Evolutionary conservation across 1,140 invertebrate genomes (phyloP).

Genomic region (Tetragnatha versicolor): DNA sequence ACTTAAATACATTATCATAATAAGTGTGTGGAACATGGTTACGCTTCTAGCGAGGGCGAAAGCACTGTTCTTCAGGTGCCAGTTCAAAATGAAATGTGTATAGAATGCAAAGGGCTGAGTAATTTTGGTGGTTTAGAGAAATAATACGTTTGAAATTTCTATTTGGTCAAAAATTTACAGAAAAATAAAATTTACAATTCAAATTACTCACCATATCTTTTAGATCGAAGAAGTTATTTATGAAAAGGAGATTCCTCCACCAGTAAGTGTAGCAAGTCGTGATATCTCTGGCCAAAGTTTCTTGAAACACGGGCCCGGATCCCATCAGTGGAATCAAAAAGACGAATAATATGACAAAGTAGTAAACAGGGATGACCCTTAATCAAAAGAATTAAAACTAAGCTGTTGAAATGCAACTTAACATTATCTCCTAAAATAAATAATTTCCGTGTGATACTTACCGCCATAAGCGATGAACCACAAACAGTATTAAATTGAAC

Average conservation of each 20-base stretch:
- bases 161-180: background rate
- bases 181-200: background rate
- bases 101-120: no score
- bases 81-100: no score
- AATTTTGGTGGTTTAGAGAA: no score
- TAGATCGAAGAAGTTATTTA: constrained; percentile 81
- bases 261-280: constrained; percentile 73
- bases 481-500: no score
- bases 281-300: background rate
- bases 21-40: no score
- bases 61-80: no score
- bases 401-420: background rate
- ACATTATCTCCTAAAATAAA: no score
- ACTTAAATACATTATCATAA: no score
- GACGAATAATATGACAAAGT: background rate
- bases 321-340: background rate
- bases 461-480: no score
- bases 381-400: background rate
- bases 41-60: no score
- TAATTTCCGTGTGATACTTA: no score
- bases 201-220: constrained; percentile 62
- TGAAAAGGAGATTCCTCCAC: constrained; percentile 85
- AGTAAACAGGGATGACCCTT: background rate
- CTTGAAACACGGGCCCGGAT: background rate
- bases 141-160: background rate